Conservation (phyloP, 2,888 invertebrate genomes). For the Corythucha ciliata region DNA sequence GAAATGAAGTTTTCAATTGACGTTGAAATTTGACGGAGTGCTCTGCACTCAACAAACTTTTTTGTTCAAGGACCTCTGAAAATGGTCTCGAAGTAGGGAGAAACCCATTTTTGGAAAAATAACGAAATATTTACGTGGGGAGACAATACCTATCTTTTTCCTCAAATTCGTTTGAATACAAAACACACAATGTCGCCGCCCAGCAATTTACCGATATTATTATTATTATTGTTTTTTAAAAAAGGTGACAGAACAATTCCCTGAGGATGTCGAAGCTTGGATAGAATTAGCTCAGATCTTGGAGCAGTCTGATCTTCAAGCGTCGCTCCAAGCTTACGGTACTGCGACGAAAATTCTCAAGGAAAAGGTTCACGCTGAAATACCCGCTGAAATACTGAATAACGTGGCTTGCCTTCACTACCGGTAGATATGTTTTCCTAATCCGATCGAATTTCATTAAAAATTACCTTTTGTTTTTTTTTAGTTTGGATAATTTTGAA, state of each 20-base stretch:
- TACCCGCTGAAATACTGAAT: slow-evolving; percentile 95
- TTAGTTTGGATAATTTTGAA: slow-evolving; percentile 69
- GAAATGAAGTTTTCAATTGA: no score
- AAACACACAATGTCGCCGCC: no score
- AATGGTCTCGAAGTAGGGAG: no score
- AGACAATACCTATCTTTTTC: no score
- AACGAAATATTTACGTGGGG: no score
- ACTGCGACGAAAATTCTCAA: slow-evolving; percentile 86
- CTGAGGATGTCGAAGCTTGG: slow-evolving; percentile 99
- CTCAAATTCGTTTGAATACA: no score
- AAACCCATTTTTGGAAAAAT: no score
- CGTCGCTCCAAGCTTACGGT: slow-evolving; percentile 82
- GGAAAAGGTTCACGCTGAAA: slow-evolving; percentile 86
- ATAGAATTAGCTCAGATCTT: slow-evolving; percentile 97
- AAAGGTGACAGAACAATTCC: slow-evolving; percentile 93
- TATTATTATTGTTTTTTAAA: no score
- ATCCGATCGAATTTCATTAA: slow-evolving; percentile 10
- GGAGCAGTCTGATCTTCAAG: slow-evolving; percentile 85
- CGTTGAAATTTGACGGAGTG: no score
- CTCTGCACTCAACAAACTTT: no score
- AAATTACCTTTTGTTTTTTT: slow-evolving; percentile 2
- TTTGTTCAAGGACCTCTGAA: no score
- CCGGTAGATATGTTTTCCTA: slow-evolving; percentile 41
- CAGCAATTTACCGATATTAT: no score
- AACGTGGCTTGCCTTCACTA: slow-evolving; percentile 93